Base-by-base conservation (phyloP, 2,113 vertebrate genomes). In the Trematomus loennbergii region DNA sequence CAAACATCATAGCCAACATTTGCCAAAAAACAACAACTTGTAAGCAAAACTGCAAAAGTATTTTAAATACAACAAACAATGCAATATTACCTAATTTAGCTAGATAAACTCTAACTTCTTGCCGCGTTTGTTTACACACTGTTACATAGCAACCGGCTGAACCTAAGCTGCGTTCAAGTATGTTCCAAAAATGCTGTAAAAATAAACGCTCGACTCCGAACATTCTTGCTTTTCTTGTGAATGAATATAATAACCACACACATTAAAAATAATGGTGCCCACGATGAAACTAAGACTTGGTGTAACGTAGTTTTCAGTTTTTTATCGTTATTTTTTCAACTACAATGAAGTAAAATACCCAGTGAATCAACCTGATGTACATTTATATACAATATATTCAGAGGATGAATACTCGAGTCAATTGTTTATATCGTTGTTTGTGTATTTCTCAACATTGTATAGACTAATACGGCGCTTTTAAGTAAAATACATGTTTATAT, bases 101-200 rank as follows among this genome's bases (percentile, higher is more conserved):
- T 20, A 15, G 22, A 46, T 25, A 11, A 40, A 12, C 8, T 73
- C 3, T 46, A 13, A 33, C n/a, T 17, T 36, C 49, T 17, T 12
- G 9, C 65, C 54, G 46, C 46, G 16, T 11, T 52, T 87, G 84
- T 83, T 79, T 82, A 85, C 8, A 10, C 11, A 9, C 22, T 3
- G 92, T 94, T 86, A 70, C 94, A 13, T 89, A 89, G 94, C 92
- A 95, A 94, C 93, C 4, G 7, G 12, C 12, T 43, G 9, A 16
- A 40, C 20, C 52, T 12, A 64, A 52, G 87, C 33, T 83, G 81
- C 82, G 20, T 93, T 93, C 87, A 91, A 58, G 57, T 12, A 59
- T 72, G 1, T 2, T 18, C 16, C 45, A 43, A 3, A 17, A 0
- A 68, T 3, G 50, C 0, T 9, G 59, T 60, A 45, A 63, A 49